Evolutionary conservation across 2,888 invertebrate genomes (phyloP).

Genomic region (Petrolisthes manimaculis): DNA sequence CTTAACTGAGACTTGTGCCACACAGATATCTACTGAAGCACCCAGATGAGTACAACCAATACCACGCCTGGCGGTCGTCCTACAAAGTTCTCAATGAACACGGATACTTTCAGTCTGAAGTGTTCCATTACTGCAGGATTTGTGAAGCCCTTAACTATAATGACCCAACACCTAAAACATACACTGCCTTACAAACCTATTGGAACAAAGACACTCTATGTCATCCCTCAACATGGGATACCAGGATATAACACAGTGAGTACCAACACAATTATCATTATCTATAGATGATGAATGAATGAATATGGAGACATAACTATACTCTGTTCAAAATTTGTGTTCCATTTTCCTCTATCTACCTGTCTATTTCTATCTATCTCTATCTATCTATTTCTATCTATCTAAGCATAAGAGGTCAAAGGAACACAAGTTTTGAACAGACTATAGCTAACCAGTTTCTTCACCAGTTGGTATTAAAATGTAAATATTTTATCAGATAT

Average conservation of each 20-base stretch:
- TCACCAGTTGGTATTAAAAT: no score
- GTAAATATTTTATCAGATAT: no score
- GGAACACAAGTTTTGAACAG: no score
- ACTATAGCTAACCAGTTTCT: no score
- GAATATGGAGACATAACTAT: no score
- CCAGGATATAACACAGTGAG: neutral
- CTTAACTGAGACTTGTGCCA: neutral
- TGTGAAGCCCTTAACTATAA: slow-evolving; percentile 80
- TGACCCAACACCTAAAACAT: slow-evolving; percentile 70
- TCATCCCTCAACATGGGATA: slow-evolving; percentile 27
- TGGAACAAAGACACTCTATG: slow-evolving; percentile 69
- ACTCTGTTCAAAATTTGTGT: no score
- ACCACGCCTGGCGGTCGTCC: slow-evolving; percentile 68
- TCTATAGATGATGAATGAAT: no score
- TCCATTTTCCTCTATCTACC: no score
- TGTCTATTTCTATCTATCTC: no score
- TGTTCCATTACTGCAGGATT: slow-evolving; percentile 77
- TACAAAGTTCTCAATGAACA: slow-evolving; percentile 77
- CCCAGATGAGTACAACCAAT: slow-evolving; percentile 54
- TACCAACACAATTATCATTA: neutral
- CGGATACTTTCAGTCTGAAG: slow-evolving; percentile 77
- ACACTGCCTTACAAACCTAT: slow-evolving; percentile 70
- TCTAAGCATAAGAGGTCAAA: no score
- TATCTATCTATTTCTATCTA: no score
- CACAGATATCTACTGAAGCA: slow-evolving; percentile 45